Conservation (phyloP, 2,888 invertebrate species). For the Hyalella azteca region DNA sequence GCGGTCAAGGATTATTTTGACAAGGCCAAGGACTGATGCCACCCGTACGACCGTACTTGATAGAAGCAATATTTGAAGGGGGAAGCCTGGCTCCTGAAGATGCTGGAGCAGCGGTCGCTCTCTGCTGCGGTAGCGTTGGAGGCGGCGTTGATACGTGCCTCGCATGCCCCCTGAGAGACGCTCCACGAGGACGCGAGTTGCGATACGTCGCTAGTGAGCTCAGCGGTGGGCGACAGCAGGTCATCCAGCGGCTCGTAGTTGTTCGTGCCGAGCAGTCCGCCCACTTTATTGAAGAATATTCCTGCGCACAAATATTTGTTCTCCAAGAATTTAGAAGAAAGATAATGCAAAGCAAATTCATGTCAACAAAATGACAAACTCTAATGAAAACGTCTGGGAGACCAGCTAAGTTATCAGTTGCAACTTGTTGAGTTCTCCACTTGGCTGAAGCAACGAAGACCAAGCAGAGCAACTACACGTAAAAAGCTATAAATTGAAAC, state of each 20-base stretch:
- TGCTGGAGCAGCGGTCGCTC: constrained; percentile 26
- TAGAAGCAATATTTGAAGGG: constrained; percentile 55
- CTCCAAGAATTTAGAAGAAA: too few relatives aligned
- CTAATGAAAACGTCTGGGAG: too few relatives aligned
- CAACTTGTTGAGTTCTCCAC: too few relatives aligned
- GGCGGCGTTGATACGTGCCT: constrained; percentile 42
- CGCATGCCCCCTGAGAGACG: constrained; percentile 39
- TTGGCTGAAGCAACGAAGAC: too few relatives aligned
- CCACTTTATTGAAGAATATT: constrained; percentile 48
- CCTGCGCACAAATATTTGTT: constrained; percentile 29
- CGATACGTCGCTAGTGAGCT: constrained; percentile 17
- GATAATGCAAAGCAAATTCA: neutral
- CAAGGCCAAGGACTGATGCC: too few relatives aligned
- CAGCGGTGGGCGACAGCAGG: constrained; percentile 42
- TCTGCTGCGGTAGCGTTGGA: neutral
- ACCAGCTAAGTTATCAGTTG: too few relatives aligned
- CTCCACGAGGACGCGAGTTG: constrained; percentile 46
- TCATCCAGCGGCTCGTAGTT: constrained; percentile 54
- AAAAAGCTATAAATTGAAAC: neutral
- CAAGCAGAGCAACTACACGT: too few relatives aligned
- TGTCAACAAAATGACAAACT: too few relatives aligned
- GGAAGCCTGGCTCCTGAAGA: constrained; percentile 44
- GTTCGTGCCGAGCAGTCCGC: constrained; percentile 52
- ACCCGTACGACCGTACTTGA: constrained; percentile 45
- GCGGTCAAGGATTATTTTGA: too few relatives aligned